Evolutionary conservation across 2,888 invertebrate species (phyloP), one percentile per base, ranked within the genome.

Genomic region (Galerucella pusilla): DNA sequence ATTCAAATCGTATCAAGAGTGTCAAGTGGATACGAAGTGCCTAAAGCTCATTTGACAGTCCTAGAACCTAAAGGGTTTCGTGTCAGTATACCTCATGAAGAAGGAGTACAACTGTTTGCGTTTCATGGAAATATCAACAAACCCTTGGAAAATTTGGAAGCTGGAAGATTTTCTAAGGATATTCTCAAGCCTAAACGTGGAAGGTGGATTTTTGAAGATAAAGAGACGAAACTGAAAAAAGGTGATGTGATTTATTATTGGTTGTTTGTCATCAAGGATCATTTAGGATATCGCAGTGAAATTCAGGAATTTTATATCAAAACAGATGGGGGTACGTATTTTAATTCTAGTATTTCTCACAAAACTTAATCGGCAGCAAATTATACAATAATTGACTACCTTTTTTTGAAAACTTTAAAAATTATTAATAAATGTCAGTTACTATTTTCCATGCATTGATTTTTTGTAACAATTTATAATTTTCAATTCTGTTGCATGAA

Each of bases 191-290:
- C 90, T 0, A 91, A 90, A 80, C 88, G 91, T 75, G 93, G 92
- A 0, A 88, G 90, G 70, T 94, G 93, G 93, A 90, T 89, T 5
- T 94, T 93, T 84, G 88, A 89, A 63, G 93, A 94, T 83, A 88
- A 87, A 2, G 88, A 86, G 14, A 77, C 80, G 6, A 77, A 79
- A 73, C 85, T 95, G 42, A 91, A 92, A 81, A 77, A 88, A 0
- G 94, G 93, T 0, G 94, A 95, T 83, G 90, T 89, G 7, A 87
- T 95, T 25, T 92, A 94, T 85, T 94, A 92, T 85, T 94, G 94
- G 94, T 90, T 93, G 0, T 93, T 93, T 81, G 93, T 93, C 0
- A 90, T 87, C 25, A 75, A 80, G 77, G 81, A 82, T 16, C 85
- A 84, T 76, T 85, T 93, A 49, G 94, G 94, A 0, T 94, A 93